These are phyloP conservation scores for Spialia ferax DNA, from an alignment of 2,888 invertebrate genomes.

Conservation along the genomic window DNA sequence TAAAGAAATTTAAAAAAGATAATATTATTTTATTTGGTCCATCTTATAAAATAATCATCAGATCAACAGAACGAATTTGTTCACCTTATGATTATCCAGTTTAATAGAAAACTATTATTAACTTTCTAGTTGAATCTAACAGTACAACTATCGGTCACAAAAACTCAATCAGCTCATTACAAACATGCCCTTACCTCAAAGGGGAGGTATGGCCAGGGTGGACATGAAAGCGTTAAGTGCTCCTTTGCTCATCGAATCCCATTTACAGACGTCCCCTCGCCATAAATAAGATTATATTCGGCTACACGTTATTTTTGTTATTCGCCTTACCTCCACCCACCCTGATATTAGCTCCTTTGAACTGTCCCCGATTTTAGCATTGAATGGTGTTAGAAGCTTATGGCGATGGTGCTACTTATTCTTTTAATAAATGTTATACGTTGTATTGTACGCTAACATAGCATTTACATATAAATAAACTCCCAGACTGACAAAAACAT, in stretches of 20 bases:
- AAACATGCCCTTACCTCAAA: constrained; percentile 49
- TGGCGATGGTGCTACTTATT: neutral
- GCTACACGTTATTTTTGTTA: constrained; percentile 64
- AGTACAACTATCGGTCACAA: neutral
- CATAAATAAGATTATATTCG: constrained; percentile 83
- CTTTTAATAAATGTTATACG: constrained; percentile 2
- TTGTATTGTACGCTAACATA: neutral
- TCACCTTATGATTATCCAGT: too few species aligned
- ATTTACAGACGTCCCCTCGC: constrained; percentile 68
- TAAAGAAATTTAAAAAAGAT: too few species aligned
- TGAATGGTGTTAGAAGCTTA: constrained; percentile 15
- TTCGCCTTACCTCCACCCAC: constrained; percentile 44
- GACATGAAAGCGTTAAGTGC: constrained; percentile 86
- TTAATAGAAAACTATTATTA: too few species aligned
- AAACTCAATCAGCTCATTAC: constrained; percentile 16
- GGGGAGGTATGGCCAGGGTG: constrained; percentile 69
- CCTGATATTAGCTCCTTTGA: constrained; percentile 30
- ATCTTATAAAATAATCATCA: too few species aligned
- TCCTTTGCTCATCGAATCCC: constrained; percentile 69
- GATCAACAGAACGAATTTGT: too few species aligned
- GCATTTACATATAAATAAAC: too few species aligned
- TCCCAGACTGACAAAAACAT: too few species aligned
- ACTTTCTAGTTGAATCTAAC: too few species aligned
- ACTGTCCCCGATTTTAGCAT: constrained; percentile 21
- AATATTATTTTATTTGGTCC: too few species aligned